These are phyloP conservation scores for Rhagophthalmus giganteus DNA, from an alignment of 2,888 invertebrate species.

Conservation along the genomic window DNA sequence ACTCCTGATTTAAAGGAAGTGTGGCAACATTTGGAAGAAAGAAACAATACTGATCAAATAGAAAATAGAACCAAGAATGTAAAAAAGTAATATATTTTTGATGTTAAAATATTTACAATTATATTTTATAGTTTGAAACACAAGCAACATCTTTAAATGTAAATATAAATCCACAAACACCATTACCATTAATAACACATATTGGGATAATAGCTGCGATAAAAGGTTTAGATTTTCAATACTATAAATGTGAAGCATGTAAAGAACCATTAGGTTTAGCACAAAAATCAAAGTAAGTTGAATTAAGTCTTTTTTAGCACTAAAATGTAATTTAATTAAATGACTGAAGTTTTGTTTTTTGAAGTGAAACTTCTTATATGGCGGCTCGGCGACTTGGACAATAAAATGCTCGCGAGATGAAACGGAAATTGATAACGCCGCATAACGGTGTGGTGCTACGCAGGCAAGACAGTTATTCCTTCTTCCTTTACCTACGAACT, in stretches of 20 bases:
- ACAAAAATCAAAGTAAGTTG: conserved; percentile 58
- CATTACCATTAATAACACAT: conserved; percentile 62
- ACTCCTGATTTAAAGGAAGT: conserved; percentile 67
- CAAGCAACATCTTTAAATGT: conserved; percentile 56
- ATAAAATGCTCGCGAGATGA: too few species aligned
- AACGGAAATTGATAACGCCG: too few species aligned
- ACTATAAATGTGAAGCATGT: conserved; percentile 83
- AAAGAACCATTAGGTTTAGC: conserved; percentile 65
- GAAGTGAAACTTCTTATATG: too few species aligned
- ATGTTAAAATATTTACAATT: conserved; percentile 37
- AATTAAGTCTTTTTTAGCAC: background rate
- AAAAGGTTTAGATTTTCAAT: conserved; percentile 81
- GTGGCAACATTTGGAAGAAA: conserved; percentile 54
- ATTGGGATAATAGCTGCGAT: conserved; percentile 73
- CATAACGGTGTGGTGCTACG: too few species aligned
- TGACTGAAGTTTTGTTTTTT: too few species aligned
- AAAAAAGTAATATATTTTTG: background rate
- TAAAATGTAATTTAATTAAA: too few species aligned
- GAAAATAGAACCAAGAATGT: conserved; percentile 56
- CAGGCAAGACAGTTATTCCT: too few species aligned
- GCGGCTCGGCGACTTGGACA: too few species aligned
- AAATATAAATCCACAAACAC: background rate
- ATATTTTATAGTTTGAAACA: conserved; percentile 45
- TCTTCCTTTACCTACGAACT: too few species aligned
- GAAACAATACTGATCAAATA: conserved; percentile 50